Base-by-base conservation (phyloP, 2,888 invertebrate species). In the Campoplex nolae region DNA sequence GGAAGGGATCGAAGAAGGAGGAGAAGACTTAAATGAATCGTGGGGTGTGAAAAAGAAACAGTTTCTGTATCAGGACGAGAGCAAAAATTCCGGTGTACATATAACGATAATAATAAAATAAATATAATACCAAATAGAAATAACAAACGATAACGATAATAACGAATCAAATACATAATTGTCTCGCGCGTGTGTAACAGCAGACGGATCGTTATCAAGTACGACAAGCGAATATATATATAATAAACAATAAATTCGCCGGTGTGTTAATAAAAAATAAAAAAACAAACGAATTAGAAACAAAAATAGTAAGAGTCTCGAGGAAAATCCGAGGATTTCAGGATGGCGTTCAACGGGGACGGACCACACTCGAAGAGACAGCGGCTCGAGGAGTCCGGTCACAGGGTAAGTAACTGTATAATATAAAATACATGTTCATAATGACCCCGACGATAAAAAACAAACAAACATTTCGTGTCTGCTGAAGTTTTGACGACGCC, bases 311-410 rank as follows among this genome's bases (percentile, higher is more conserved):
- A 16, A 32, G 16, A 32, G 32, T 32, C 32, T 62, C 62, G 62
- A 16, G 32, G 62, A 62, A 28, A 62, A 62, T 38, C 13, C 38
- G 51, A 78, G 71, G 67, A 82, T 82, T 80, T 84, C 88, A 92
- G 92, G 91, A 95, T 95, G 95, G 95, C 95, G 92, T 95, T 94
- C 93, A 95, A 95, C 93, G 95, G 95, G 88, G 95, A 95, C 91
- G 95, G 95, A 88, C 94, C 94, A 86, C 94, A 95, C 91, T 94
- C 94, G 75, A 95, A 95, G 92, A 94, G 95, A 90, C 94, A 94
- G 89, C 93, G 95, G 85, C 93, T 94, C 90, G 94, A 94, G 88
- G 94, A 94, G 90, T 93, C 94, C 73, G 94, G 94, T 74, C 94
- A 94, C 91, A 92, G 94, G 92, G 94, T 94, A 88, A 93, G 93